These are phyloP conservation scores for Pygoscelis antarcticus DNA, from an alignment of 2,113 vertebrate species.

Conservation along the genomic window DNA sequence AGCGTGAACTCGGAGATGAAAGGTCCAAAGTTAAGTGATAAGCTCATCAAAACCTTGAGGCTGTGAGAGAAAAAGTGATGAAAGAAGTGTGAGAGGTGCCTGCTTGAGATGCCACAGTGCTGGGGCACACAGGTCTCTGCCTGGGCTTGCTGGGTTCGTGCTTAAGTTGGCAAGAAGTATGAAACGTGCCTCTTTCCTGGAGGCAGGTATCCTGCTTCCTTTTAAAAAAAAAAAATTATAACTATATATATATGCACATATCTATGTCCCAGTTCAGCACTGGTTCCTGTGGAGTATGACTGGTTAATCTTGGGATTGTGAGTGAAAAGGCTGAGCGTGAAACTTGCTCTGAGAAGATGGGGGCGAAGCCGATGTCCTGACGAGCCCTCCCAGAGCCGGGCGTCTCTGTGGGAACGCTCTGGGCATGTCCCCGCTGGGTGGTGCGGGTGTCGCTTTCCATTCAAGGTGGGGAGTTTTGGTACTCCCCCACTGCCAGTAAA, in stretches of 20 bases:
- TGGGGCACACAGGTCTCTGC: constrained; percentile 23
- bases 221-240: neutral
- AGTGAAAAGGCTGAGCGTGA: neutral
- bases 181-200: neutral
- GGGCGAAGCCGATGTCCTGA: neutral
- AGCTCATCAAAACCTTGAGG: constrained; percentile 59
- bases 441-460: neutral
- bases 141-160: neutral
- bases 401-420: neutral
- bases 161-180: neutral
- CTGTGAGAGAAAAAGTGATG: constrained; percentile 33
- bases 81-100: neutral
- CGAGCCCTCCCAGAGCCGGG: neutral
- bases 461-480: neutral
- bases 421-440: neutral
- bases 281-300: neutral
- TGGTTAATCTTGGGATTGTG: neutral
- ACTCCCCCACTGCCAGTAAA: neutral
- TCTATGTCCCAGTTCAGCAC: neutral
- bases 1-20: constrained; percentile 64
- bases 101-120: constrained; percentile 37
- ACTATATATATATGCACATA: too few species aligned
- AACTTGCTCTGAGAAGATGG: neutral
- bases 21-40: constrained; percentile 57
- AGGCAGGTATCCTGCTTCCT: neutral